phyloP scores from a whole-genome alignment of 35 echinoderm and acorn worm species.

The Apostichopus parvimensis region DNA sequence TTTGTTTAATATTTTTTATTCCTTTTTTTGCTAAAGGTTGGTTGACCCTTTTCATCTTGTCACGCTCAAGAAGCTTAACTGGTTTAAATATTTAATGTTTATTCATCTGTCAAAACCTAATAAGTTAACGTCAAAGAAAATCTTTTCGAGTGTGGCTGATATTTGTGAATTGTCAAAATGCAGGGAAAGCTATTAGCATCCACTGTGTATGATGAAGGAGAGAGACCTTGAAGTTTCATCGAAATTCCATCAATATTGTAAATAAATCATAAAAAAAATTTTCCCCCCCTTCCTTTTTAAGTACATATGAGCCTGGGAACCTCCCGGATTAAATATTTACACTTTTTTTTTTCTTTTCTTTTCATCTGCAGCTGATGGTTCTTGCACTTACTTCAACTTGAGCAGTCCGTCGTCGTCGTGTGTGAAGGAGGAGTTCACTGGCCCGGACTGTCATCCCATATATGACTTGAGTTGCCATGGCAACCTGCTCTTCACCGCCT shows the following conservation, averaged over 20 bases:
- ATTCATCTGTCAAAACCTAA: no score
- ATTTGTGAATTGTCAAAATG: no score
- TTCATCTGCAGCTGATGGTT: slow-evolving; percentile 71
- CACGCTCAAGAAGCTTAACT: background rate
- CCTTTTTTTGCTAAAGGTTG: no score
- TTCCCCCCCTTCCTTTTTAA: background rate
- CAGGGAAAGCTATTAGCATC: no score
- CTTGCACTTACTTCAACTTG: slow-evolving; percentile 66
- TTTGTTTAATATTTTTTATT: no score
- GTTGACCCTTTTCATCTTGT: background rate
- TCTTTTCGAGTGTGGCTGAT: no score
- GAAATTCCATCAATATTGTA: background rate
- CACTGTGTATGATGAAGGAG: no score
- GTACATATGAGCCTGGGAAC: background rate
- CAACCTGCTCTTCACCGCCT: slow-evolving; percentile 77
- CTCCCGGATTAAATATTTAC: background rate
- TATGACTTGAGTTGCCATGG: slow-evolving; percentile 68
- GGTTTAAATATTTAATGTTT: no score
- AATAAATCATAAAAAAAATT: background rate
- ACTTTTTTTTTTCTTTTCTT: background rate
- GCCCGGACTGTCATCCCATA: slow-evolving; percentile 84
- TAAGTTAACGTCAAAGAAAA: no score
- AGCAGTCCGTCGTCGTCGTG: slow-evolving; percentile 30
- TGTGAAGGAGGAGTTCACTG: slow-evolving; percentile 70
- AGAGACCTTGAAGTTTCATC: background rate